These are phyloP conservation scores for Sapayoa aenigma DNA, from an alignment of 2,113 vertebrate genomes.

Conservation along the genomic window DNA sequence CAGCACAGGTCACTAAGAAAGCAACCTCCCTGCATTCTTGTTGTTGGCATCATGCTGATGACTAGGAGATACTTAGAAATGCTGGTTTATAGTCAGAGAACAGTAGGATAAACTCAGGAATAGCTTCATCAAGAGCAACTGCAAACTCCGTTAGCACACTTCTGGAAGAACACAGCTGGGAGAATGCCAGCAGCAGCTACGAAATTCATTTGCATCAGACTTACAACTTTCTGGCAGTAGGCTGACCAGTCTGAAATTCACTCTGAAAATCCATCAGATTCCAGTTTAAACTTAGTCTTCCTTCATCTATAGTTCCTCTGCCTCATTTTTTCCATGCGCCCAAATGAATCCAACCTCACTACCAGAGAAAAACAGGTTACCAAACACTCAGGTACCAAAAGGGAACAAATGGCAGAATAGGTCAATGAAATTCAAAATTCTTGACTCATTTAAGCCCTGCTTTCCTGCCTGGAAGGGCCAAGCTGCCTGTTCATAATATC, in stretches of 20 bases:
- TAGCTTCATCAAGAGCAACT: not conserved
- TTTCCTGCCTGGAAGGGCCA: not conserved
- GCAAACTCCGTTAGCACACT: not conserved
- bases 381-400: not conserved
- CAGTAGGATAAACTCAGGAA: not conserved
- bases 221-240: not conserved
- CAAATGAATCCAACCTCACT: not conserved
- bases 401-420: not conserved
- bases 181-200: not conserved
- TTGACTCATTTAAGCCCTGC: not conserved
- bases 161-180: not conserved
- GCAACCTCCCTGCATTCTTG: rapidly evolving
- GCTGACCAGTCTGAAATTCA: constrained; percentile 27
- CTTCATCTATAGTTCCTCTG: not conserved
- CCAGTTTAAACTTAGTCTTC: not conserved
- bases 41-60: not conserved
- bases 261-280: not conserved
- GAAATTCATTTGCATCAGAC: constrained; percentile 16
- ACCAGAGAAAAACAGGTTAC: not conserved
- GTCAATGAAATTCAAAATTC: not conserved
- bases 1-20: not conserved
- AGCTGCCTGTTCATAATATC: not conserved
- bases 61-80: not conserved
- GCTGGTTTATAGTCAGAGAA: not conserved
- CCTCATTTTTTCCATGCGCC: not conserved